phyloP scores from a whole-genome alignment of 64 coral and sea anemone species.

The Orbicella faveolata region DNA sequence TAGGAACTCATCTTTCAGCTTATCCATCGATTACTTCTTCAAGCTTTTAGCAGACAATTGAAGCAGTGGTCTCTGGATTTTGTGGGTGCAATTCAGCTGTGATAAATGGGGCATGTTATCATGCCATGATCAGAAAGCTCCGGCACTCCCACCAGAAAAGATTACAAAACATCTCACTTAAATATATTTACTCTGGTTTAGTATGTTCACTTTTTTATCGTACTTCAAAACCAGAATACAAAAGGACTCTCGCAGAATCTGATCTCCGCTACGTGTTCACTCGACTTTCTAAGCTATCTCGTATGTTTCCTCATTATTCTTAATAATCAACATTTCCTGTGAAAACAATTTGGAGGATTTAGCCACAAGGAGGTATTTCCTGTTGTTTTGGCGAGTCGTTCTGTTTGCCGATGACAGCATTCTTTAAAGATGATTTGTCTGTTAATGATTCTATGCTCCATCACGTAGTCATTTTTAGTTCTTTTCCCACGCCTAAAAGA shows the following conservation, averaged over 20 bases:
- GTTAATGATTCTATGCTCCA: slow-evolving; percentile 13
- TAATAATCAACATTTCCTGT: neutral
- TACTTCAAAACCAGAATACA: neutral
- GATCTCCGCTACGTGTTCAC: neutral
- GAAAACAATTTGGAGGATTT: slow-evolving; percentile 3
- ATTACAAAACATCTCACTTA: neutral
- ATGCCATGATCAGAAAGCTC: neutral
- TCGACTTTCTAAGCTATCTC: neutral
- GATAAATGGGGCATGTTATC: neutral
- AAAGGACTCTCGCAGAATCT: neutral
- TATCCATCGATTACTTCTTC: neutral
- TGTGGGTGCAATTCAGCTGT: neutral
- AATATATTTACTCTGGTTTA: neutral
- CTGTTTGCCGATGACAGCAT: slow-evolving; percentile 23
- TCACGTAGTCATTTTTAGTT: neutral
- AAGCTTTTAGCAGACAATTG: neutral
- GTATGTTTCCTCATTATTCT: neutral
- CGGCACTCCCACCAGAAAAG: neutral
- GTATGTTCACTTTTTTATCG: neutral
- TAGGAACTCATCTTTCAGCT: slow-evolving; percentile 6
- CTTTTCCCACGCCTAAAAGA: slow-evolving; percentile 49
- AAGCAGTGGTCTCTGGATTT: neutral
- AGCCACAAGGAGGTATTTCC: slow-evolving; percentile 6
- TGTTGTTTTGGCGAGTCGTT: neutral
- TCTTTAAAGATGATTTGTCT: slow-evolving; percentile 1